Evolutionary conservation across 1,140 invertebrate genomes (phyloP), one percentile per base, ranked within the genome.

Genomic region (Thaumetopoea pityocampa): DNA sequence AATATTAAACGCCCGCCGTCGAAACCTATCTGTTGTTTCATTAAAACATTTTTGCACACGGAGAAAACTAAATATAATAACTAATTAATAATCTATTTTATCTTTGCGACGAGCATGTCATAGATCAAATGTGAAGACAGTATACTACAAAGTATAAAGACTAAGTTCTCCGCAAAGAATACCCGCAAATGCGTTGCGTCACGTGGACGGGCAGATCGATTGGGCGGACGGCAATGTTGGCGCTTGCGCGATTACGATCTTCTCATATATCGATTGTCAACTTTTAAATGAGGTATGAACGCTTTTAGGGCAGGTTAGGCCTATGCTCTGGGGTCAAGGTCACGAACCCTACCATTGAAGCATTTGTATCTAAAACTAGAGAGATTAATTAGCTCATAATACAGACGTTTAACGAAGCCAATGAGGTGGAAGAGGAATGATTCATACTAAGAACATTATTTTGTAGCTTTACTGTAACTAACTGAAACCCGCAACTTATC

Each of bases 221-320:
- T 49, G 56, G 52, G 49, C 47, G 52, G 56, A 55, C 58, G 51
- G 48, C 27, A 28, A 29, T 29, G 29, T 22, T 47, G 36, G 71
- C 76, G 76, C 76, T 38, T 72, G 77, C 77, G 78, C 73, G 65
- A 69, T 72, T 58, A 42, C 55, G 35, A 62, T 65, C 67, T 46
- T 67, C 55, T 37, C 41, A 53, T 56, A 57, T 82, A 83, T 83
- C 78, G 78, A 82, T 67, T 76, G 55, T 43, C 36, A 65, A 74
- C 73, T 77, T 73, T 72, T 58, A 62, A 65, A 60, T 52, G n/a
- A n/a, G n/a, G n/a, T n/a, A n/a, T n/a, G 49, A 60, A 69, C 65
- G 67, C 69, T 80, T 82, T 83, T 83, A 76, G 69, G 78, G 78
- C 78, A 83, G 78, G 78, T 83, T 83, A 83, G 78, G 76, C 78